Percentiles rank a stretch among this genome's conserved stretches.
These are phyloP conservation scores for Monodelphis domestica DNA, from an alignment of 2,797 vertebrate genomes.

Conservation along the genomic window DNA sequence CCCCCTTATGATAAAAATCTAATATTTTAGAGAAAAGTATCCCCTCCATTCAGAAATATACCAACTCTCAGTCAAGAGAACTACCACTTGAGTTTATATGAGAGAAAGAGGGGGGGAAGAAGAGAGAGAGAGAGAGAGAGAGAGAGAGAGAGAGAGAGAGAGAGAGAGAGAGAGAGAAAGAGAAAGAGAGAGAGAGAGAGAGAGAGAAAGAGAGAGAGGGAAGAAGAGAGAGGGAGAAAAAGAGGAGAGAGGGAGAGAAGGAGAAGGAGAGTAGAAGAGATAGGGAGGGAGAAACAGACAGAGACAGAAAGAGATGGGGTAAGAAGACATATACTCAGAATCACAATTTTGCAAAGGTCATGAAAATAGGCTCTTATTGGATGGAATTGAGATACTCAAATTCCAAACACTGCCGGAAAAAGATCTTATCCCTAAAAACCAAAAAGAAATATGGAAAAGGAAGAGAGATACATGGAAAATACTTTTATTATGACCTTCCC, in stretches of 20 bases:
- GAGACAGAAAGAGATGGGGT: too few species aligned
- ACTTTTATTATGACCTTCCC: slow-evolving; percentile 59
- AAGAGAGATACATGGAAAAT: slow-evolving; percentile 40
- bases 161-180: too few species aligned
- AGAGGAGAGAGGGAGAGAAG: too few species aligned
- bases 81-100: background rate
- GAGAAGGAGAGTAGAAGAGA: too few species aligned
- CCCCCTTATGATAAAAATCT: background rate
- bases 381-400: background rate
- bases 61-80: background rate
- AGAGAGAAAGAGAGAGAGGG: too few species aligned
- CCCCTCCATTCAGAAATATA: background rate
- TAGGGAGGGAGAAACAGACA: too few species aligned
- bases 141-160: too few species aligned
- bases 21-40: background rate
- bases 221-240: too few species aligned
- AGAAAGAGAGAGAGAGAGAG: too few species aligned
- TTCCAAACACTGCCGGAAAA: background rate
- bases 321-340: background rate
- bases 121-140: too few species aligned
- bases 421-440: background rate
- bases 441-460: background rate
- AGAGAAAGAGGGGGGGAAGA: too few species aligned
- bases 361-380: background rate
- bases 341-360: background rate